These are phyloP conservation scores for Chymomyza caudatula DNA, from an alignment of 2,888 invertebrate species.

Conservation along the genomic window DNA sequence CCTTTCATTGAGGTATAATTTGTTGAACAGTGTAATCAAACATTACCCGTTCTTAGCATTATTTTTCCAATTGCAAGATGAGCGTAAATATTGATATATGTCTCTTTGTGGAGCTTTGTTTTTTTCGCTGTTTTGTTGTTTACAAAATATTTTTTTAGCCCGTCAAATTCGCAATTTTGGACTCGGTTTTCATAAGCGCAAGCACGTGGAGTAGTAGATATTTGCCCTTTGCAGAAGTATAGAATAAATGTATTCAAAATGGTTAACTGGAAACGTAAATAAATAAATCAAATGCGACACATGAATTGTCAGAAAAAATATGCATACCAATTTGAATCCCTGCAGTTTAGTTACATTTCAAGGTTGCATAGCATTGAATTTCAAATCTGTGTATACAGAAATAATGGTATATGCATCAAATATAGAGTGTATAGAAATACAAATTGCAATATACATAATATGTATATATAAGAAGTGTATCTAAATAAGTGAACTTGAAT, in stretches of 20 bases:
- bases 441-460: too few species aligned
- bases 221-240: not conserved
- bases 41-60: not conserved
- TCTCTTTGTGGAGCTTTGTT: not conserved
- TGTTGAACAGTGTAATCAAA: too few species aligned
- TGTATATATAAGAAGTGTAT: too few species aligned
- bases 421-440: too few species aligned
- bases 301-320: not conserved
- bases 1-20: too few species aligned
- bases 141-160: conserved; percentile 1
- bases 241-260: not conserved
- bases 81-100: not conserved
- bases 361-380: not conserved
- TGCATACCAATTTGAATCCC: not conserved
- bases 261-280: not conserved
- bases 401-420: too few species aligned
- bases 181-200: not conserved
- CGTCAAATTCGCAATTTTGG: not conserved
- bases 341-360: not conserved
- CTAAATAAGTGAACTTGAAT: too few species aligned
- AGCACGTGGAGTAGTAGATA: not conserved
- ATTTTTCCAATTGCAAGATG: not conserved
- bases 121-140: not conserved
- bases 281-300: not conserved
- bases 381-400: not conserved